These are phyloP conservation scores for Pimephales promelas DNA, from an alignment of 2,113 vertebrate species.

Conservation along the genomic window DNA sequence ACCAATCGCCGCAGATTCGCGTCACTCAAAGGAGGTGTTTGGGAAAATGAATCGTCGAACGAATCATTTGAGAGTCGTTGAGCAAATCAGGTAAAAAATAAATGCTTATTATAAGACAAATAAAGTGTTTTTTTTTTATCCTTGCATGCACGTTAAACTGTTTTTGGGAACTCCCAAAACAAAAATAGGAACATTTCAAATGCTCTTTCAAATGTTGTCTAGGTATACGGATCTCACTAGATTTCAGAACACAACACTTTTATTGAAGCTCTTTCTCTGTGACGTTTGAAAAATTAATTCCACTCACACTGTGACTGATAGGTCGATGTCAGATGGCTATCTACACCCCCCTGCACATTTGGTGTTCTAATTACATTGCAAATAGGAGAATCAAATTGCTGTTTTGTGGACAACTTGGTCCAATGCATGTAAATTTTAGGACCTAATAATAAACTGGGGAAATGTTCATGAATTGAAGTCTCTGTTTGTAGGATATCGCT, in stretches of 20 bases:
- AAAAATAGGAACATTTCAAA: too few species aligned
- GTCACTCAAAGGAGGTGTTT: too few species aligned
- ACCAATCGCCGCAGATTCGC: too few species aligned
- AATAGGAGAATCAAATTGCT: constrained; percentile 14
- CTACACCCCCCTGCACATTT: background rate
- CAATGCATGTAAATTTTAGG: background rate
- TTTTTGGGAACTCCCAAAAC: too few species aligned
- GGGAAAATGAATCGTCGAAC: too few species aligned
- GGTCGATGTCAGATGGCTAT: constrained; percentile 3
- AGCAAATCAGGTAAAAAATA: too few species aligned
- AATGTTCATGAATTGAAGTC: constrained; percentile 1
- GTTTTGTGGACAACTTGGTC: background rate
- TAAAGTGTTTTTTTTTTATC: too few species aligned
- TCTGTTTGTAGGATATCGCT: background rate
- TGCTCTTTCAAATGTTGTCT: too few species aligned
- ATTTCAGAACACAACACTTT: background rate
- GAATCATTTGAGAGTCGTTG: too few species aligned
- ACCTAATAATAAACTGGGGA: background rate
- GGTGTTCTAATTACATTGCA: background rate
- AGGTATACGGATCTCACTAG: background rate
- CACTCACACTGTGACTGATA: background rate
- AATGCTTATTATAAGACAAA: too few species aligned
- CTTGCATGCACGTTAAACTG: too few species aligned
- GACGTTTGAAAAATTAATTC: background rate
- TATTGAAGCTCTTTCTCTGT: background rate